Base-by-base conservation (phyloP, 2,797 vertebrate genomes). In the Phyllotis vaccarum region DNA sequence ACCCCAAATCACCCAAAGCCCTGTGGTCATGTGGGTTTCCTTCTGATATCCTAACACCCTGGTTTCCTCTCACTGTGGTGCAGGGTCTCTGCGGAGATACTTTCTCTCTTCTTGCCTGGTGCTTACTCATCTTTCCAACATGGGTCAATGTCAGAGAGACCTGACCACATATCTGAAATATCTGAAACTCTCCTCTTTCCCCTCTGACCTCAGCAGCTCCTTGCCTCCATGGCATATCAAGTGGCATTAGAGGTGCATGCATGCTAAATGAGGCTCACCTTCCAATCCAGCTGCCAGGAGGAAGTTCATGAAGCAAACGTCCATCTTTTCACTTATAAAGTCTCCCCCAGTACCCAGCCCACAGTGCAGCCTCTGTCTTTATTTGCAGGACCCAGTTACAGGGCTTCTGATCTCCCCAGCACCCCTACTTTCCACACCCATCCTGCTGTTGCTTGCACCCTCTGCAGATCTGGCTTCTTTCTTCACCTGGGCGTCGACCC, bases 51-150 rank as follows among this genome's bases (percentile, higher is more conserved):
- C n/a, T 62, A 49, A 70, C 54, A 70, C 27, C 13, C 49, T 1
- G 0, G 56, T 34, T 43, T 22, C 24, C 7, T 75, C 12, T 14
- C 54, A 1, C 5, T 17, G 40, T 22, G 9, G 1, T 3, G 0
- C 0, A 2, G 17, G 29, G n/a, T 27, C 27, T 60, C 86, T 70
- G 66, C 40, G 64, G 3, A 12, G 43, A 2, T 7, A 21, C 31
- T 60, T 22, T 60, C 79, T 24, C 12, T 22, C 40, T 72, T 68
- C 58, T 54, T 21, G 6, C 27, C 24, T 49, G 6, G 9, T 3
- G 72, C 17, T 10, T 58, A 40, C 10, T 46, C 56, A 24, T 17
- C 68, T 95, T 81, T 37, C 16, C 56, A 37, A 54, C n/a, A 16
- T 46, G 34, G 31, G 16, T 11, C 31, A 62, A 13, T n/a, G 43